Evolutionary conservation across 2,113 vertebrate genomes (phyloP).

Genomic region (Opisthocomus hoazin): DNA sequence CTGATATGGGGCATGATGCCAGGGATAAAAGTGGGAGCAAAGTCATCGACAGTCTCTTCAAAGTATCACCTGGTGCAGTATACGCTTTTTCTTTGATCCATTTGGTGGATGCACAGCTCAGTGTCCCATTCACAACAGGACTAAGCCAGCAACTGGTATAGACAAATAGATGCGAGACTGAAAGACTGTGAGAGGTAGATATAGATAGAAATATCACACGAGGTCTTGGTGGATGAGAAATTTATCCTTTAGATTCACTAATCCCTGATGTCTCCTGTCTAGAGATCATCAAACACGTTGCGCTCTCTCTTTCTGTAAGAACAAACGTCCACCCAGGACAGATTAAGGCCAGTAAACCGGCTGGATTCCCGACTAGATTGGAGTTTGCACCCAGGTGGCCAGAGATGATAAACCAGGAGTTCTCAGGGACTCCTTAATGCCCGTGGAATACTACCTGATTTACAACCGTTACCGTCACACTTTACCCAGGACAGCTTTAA

Average conservation of each 20-base stretch:
- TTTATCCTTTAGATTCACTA: not conserved
- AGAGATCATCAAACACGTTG: not conserved
- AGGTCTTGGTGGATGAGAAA: not conserved
- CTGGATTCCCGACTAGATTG: not conserved
- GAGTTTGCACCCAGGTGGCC: not conserved
- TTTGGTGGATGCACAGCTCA: not conserved
- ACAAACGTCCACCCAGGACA: not conserved
- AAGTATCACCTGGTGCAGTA: not conserved
- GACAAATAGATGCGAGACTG: not conserved
- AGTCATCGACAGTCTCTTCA: not conserved
- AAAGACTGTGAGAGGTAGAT: not conserved
- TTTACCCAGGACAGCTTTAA: not conserved
- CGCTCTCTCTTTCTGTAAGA: not conserved
- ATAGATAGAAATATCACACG: not conserved
- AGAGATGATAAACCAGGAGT: not conserved
- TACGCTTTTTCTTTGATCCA: not conserved
- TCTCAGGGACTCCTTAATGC: not conserved
- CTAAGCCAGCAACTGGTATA: not conserved
- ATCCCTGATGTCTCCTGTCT: not conserved
- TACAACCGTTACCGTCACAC: rapidly evolving
- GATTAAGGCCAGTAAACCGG: not conserved
- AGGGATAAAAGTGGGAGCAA: not conserved
- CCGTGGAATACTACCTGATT: not conserved
- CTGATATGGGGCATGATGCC: not conserved
- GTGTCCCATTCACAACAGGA: not conserved